Evolutionary conservation across 2,888 invertebrate genomes (phyloP).

Genomic region (Heliconius hortense): DNA sequence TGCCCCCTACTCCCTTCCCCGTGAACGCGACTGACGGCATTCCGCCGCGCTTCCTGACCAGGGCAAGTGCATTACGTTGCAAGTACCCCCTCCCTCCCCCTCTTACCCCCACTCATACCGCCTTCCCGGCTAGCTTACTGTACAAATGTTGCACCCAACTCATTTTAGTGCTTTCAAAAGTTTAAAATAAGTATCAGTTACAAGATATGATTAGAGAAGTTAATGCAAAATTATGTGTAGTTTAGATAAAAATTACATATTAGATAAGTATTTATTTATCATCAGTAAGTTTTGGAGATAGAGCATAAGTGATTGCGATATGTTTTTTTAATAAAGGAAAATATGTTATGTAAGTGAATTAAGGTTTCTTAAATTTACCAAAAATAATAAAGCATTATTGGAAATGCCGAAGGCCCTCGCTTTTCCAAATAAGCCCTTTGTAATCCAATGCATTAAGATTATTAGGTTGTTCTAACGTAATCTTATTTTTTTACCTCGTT

Average conservation of each 20-base stretch:
- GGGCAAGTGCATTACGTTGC: slow-evolving; percentile 79
- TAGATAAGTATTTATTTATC: background rate
- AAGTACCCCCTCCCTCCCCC: slow-evolving; percentile 64
- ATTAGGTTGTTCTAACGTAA: slow-evolving; percentile 69
- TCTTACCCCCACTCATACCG: slow-evolving; percentile 45
- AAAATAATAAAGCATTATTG: slow-evolving; percentile 29
- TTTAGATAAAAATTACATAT: background rate
- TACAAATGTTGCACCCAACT: slow-evolving; percentile 54
- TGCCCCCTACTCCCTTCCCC: slow-evolving; percentile 60
- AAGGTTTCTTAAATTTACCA: slow-evolving; percentile 18
- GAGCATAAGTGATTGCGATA: background rate
- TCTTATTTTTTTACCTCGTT: slow-evolving; percentile 58
- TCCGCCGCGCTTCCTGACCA: slow-evolving; percentile 81
- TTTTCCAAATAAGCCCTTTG: slow-evolving; percentile 52
- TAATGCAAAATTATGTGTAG: too few species aligned
- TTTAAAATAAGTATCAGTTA: background rate
- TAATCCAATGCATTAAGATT: slow-evolving; percentile 75
- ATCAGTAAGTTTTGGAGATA: background rate
- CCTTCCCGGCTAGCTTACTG: slow-evolving; percentile 50
- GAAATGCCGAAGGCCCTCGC: slow-evolving; percentile 22
- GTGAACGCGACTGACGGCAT: slow-evolving; percentile 81
- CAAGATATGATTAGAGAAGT: background rate
- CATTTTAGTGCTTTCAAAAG: slow-evolving; percentile 17
- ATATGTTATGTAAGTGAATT: slow-evolving; percentile 3
- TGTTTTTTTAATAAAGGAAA: background rate